Conservation (phyloP, 2,797 vertebrate genomes). For the Loriculus beryllinus region DNA sequence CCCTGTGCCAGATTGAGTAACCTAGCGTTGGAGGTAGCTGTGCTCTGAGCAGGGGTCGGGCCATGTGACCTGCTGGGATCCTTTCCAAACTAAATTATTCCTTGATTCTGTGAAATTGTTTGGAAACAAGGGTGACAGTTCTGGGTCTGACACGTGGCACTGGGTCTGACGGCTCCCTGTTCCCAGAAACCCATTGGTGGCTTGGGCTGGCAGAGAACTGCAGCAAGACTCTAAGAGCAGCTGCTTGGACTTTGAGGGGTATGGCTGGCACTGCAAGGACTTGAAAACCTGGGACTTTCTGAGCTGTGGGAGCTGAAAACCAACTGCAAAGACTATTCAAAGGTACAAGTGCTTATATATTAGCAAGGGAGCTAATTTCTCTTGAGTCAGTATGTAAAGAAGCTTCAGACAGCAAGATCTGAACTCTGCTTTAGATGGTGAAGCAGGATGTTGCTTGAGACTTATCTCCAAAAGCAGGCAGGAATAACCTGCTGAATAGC, state of each 20-base stretch:
- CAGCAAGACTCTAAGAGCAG: neutral
- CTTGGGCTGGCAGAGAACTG: neutral
- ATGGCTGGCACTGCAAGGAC: neutral
- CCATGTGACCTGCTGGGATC: conserved; percentile 10
- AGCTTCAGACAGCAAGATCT: neutral
- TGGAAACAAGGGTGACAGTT: neutral
- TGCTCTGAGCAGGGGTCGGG: neutral
- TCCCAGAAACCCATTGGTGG: neutral
- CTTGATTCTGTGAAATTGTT: conserved; percentile 42
- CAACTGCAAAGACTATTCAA: rapidly evolving
- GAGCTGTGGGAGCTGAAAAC: neutral
- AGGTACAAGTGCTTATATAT: neutral
- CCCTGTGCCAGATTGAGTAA: neutral
- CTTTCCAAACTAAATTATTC: conserved; percentile 46
- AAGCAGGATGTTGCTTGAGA: neutral
- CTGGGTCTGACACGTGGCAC: neutral
- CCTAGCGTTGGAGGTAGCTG: neutral
- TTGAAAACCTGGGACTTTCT: neutral
- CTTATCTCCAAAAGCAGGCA: neutral
- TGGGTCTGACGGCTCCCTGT: rapidly evolving
- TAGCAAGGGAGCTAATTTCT: neutral
- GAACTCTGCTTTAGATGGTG: neutral
- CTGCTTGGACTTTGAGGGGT: neutral
- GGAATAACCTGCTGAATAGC: neutral
- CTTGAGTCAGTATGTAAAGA: neutral